Evolutionary conservation across 2,888 invertebrate species (phyloP).

Genomic region (Zeuzera pyrina): DNA sequence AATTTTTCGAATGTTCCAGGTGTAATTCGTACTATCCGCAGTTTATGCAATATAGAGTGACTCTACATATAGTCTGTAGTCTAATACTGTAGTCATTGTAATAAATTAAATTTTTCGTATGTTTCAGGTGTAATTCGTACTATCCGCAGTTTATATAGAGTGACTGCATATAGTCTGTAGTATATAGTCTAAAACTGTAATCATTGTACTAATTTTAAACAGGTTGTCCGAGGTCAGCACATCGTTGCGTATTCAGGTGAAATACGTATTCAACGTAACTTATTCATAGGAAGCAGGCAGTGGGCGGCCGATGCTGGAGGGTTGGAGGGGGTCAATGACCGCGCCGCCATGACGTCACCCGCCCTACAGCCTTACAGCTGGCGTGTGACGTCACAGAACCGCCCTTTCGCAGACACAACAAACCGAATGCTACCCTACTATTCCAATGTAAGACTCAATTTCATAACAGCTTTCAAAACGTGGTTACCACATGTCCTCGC

Average conservation of each 20-base stretch:
- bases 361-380: conserved; percentile 68
- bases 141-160: too few relatives aligned
- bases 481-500: conserved; percentile 54
- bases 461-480: conserved; percentile 30
- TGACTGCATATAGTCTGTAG: too few relatives aligned
- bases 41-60: too few relatives aligned
- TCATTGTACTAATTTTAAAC: too few relatives aligned
- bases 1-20: too few relatives aligned
- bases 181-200: too few relatives aligned
- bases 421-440: conserved; percentile 43
- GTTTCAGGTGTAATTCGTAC: too few relatives aligned
- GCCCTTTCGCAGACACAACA: conserved; percentile 36
- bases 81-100: too few relatives aligned
- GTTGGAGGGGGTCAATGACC: conserved; percentile 56
- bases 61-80: too few relatives aligned
- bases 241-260: conserved; percentile 35
- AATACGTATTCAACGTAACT: conserved; percentile 35
- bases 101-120: too few relatives aligned
- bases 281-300: conserved; percentile 54
- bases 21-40: too few relatives aligned
- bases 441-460: conserved; percentile 44
- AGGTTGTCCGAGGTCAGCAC: conserved; percentile 66
- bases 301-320: conserved; percentile 35
- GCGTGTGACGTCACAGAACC: conserved; percentile 52
- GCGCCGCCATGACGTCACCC: conserved; percentile 61